phyloP scores from a whole-genome alignment of 2,888 invertebrate species.

The Phrixothrix hirtus region DNA sequence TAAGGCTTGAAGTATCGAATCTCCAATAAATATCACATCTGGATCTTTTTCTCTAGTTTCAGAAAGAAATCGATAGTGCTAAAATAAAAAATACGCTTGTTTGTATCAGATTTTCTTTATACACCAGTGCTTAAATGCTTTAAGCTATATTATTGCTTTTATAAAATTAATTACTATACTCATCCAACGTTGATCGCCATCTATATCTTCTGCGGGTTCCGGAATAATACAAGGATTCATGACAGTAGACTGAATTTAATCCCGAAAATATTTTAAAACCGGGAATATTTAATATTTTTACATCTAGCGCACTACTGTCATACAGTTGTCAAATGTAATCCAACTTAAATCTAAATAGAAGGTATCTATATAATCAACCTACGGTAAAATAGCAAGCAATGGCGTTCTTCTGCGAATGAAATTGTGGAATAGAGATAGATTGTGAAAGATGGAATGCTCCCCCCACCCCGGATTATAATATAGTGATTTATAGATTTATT shows the following conservation, averaged over 20 bases:
- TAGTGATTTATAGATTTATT: too few relatives aligned
- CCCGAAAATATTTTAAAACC: conserved; percentile 1
- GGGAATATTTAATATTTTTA: conserved; percentile 5
- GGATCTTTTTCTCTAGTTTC: conserved; percentile 90
- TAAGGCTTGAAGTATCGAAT: conserved; percentile 82
- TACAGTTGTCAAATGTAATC: neutral
- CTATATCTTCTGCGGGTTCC: conserved; percentile 71
- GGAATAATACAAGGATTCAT: conserved; percentile 79
- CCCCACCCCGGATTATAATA: too few relatives aligned
- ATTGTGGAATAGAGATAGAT: too few relatives aligned
- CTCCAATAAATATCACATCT: conserved; percentile 89
- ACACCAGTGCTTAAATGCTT: conserved; percentile 13
- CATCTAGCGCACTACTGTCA: conserved; percentile 1
- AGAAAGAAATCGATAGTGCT: conserved; percentile 84
- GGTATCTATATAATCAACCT: too few relatives aligned
- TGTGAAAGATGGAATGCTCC: too few relatives aligned
- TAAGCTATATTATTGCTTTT: conserved; percentile 6
- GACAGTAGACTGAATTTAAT: conserved; percentile 12
- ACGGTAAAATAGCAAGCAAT: too few relatives aligned
- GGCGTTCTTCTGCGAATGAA: too few relatives aligned
- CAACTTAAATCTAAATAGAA: too few relatives aligned
- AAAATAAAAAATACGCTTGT: conserved; percentile 45
- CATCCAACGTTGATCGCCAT: conserved; percentile 86
- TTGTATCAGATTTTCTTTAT: too few relatives aligned
- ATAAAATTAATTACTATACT: conserved; percentile 65